phyloP scores from a whole-genome alignment of 2,888 invertebrate genomes.

The Chelonus formosanus region DNA sequence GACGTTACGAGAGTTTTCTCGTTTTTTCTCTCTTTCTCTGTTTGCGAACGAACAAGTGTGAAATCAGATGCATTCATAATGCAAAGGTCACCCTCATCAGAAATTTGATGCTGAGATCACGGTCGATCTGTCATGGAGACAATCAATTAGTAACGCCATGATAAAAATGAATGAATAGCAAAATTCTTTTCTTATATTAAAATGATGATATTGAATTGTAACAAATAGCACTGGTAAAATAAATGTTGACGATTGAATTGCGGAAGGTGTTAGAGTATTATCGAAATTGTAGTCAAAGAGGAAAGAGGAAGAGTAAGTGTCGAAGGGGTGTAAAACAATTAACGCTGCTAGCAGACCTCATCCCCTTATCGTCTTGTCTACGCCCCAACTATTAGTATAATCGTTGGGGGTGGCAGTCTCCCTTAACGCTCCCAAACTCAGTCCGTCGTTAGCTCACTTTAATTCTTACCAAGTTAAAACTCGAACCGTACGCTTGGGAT shows the following conservation, averaged over 20 bases:
- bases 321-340: constrained; percentile 57
- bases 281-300: constrained; percentile 33
- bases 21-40: constrained; percentile 3
- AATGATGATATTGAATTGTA: background rate
- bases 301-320: constrained; percentile 23
- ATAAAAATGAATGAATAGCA: constrained; percentile 39
- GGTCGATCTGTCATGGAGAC: constrained; percentile 40
- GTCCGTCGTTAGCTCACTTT: constrained; percentile 52
- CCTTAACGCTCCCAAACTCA: constrained; percentile 31
- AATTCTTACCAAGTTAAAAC: constrained; percentile 59
- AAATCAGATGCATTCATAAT: constrained; percentile 63
- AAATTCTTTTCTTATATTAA: constrained; percentile 26
- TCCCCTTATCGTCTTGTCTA: constrained; percentile 54
- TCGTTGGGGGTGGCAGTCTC: constrained; percentile 51
- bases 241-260: constrained; percentile 22
- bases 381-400: constrained; percentile 62
- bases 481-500: constrained; percentile 13
- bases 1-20: constrained; percentile 43
- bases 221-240: constrained; percentile 19
- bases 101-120: constrained; percentile 19
- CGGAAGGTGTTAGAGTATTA: constrained; percentile 23
- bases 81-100: constrained; percentile 42
- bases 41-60: constrained; percentile 62
- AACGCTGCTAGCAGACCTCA: constrained; percentile 40
- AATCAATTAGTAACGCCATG: constrained; percentile 60